These are phyloP conservation scores for Chrysopa pallens DNA, from an alignment of 1,140 invertebrate genomes.

Conservation along the genomic window DNA sequence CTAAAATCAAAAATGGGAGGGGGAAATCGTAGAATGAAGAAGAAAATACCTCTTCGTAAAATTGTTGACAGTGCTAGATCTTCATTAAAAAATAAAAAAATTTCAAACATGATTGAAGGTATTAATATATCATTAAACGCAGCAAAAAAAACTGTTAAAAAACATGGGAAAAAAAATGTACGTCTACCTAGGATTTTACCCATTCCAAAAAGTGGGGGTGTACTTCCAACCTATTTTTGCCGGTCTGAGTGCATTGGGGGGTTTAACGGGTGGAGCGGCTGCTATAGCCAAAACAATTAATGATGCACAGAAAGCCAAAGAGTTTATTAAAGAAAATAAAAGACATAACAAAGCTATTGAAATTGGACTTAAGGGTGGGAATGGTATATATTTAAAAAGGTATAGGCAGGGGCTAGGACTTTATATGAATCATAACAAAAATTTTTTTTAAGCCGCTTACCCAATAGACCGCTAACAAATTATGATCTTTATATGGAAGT, in stretches of 20 bases:
- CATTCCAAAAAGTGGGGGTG: constrained; percentile 6
- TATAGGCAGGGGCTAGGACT: constrained; percentile 7
- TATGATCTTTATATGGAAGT: no score
- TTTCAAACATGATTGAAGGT: background rate
- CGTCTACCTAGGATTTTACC: constrained; percentile 5
- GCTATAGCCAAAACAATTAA: constrained; percentile 8
- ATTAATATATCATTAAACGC: no score
- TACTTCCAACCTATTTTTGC: constrained; percentile 9
- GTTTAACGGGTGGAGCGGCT: constrained; percentile 7
- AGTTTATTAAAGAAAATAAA: background rate
- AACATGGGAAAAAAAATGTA: constrained; percentile 1
- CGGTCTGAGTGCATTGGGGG: constrained; percentile 7
- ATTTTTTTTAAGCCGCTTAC: no score
- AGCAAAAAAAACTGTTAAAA: constrained; percentile 1
- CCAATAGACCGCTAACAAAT: no score
- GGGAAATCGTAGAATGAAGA: background rate
- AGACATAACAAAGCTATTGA: constrained; percentile 10
- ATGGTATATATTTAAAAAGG: constrained; percentile 11
- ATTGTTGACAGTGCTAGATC: background rate
- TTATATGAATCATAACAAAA: background rate
- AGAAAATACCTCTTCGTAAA: background rate
- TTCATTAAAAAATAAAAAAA: background rate
- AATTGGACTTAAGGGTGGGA: constrained; percentile 5
- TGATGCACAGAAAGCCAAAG: constrained; percentile 5
- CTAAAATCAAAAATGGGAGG: background rate